Evolutionary conservation across 2,888 invertebrate genomes (phyloP), one percentile per base, ranked within the genome.

Genomic region (Sylvicola cinctus): DNA sequence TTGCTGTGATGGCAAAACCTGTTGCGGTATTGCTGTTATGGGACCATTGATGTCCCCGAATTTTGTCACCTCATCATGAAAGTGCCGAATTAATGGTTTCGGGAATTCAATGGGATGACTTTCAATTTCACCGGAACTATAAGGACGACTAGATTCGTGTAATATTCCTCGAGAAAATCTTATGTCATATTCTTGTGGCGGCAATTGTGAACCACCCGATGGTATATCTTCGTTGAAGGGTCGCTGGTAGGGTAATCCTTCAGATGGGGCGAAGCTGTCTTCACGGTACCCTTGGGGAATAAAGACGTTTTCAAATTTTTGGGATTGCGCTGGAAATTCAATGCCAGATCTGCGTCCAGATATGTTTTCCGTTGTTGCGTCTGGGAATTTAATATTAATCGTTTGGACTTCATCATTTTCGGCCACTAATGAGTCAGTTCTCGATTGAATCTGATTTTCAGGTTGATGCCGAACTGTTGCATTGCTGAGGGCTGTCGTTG

Each of bases 41-140:
- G 58, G 58, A 8, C 58, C 58, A 39, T 58, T 58, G 8, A 55
- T 44, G 27, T 58, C 58, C 2, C 58, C 58, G 33, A 58, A 58
- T 40, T 58, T 58, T 17, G 58, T 58, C 3, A 58, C 57, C 31
- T 58, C 58, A 27, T 58, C 58, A 29, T 54, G 54, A 39, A 49
- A 57, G 3, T 48, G n/a, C n/a, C n/a, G 41, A 29, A 50, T 44
- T 26, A 45, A 48, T 37, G 50, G 29, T 1, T 53, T 53, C 10
- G 57, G 54, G 36, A 55, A 55, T 42, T 57, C 58, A 23, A 55
- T 49, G 14, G 27, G 16, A 8, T 11, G 3, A 17, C 16, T 35
- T 5, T 28, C 13, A 25, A 8, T 8, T 25, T 25, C 25, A 25
- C n/a, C n/a, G n/a, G n/a, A n/a, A n/a, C n/a, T n/a, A n/a, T n/a